A percentile compares a stretch with the other conserved stretches of the same genome.
phyloP scores from a whole-genome alignment of 64 coral and sea anemone genomes.

The Porites lutea region DNA sequence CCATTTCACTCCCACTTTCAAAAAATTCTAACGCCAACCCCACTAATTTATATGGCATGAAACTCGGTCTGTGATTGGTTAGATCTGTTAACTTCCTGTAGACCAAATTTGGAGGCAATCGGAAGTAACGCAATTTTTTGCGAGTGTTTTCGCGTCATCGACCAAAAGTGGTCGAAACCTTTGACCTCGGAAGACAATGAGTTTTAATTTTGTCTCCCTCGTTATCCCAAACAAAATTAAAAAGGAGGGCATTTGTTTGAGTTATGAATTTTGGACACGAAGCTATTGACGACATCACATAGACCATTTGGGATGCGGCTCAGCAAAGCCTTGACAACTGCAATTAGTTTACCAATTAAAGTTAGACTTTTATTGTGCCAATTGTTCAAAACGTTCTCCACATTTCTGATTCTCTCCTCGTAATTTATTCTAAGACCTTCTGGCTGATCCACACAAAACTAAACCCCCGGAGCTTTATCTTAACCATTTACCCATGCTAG shows the following conservation, averaged over 20 bases:
- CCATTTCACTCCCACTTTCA: not conserved
- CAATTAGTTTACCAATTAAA: slow-evolving; percentile 25
- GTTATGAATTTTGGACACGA: slow-evolving; percentile 6
- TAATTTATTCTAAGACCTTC: not conserved
- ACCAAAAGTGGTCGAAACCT: too few species aligned
- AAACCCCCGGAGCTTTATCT: slow-evolving; percentile 32
- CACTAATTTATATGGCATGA: not conserved
- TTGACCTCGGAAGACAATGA: too few species aligned
- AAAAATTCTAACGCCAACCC: not conserved
- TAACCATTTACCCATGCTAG: slow-evolving; percentile 11
- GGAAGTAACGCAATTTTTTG: too few species aligned
- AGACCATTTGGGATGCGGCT: slow-evolving; percentile 27
- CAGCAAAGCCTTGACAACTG: slow-evolving; percentile 23
- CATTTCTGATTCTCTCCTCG: slow-evolving; percentile 25
- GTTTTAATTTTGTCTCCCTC: not conserved
- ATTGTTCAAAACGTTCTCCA: slow-evolving; percentile 29
- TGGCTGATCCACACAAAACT: not conserved
- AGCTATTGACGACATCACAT: slow-evolving; percentile 27
- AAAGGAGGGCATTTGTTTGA: not conserved
- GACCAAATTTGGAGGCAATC: too few species aligned
- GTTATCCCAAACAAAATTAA: slow-evolving; percentile 25
- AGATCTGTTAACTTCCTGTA: not conserved
- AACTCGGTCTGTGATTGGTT: not conserved
- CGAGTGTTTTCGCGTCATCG: too few species aligned
- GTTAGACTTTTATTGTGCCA: slow-evolving; percentile 33